Conservation (phyloP, 2,888 invertebrate species). For the Dicyrtomina minuta region DNA sequence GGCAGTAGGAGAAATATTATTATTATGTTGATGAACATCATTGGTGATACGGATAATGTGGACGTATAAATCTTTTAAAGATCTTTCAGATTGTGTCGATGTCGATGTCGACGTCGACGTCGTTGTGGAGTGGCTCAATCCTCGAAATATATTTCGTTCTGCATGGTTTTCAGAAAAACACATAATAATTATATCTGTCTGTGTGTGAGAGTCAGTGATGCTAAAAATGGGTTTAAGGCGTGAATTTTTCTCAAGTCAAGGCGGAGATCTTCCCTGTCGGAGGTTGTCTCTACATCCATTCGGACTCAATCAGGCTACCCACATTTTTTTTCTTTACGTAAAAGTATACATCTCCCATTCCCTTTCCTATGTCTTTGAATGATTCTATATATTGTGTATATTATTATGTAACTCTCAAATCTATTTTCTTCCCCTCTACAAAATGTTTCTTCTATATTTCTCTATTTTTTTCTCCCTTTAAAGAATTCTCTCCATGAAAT, state of each 20-base stretch:
- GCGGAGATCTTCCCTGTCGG: constrained; percentile 35
- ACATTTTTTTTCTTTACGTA: not conserved
- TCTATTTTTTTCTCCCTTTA: not conserved
- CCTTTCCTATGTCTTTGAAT: too few relatives aligned
- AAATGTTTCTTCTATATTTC: not conserved
- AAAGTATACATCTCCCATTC: not conserved
- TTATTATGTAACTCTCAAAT: too few relatives aligned
- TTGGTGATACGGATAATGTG: too few relatives aligned
- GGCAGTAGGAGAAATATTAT: too few relatives aligned
- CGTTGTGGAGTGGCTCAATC: too few relatives aligned
- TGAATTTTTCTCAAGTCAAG: constrained; percentile 21
- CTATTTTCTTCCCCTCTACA: not conserved
- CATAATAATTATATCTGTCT: not conserved
- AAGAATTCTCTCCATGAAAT: too few relatives aligned
- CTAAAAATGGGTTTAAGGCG: constrained; percentile 44
- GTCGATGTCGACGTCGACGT: too few relatives aligned
- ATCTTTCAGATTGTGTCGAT: too few relatives aligned
- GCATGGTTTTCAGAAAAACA: constrained; percentile 9
- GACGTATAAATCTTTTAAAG: too few relatives aligned
- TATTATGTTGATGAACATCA: too few relatives aligned
- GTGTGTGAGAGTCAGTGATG: constrained; percentile 16
- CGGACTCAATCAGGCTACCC: constrained; percentile 23
- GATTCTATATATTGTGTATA: too few relatives aligned
- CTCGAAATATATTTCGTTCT: too few relatives aligned
- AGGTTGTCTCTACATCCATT: constrained; percentile 35